Conservation (phyloP, 2,888 invertebrate genomes). For the Drosophila mercatorum region DNA sequence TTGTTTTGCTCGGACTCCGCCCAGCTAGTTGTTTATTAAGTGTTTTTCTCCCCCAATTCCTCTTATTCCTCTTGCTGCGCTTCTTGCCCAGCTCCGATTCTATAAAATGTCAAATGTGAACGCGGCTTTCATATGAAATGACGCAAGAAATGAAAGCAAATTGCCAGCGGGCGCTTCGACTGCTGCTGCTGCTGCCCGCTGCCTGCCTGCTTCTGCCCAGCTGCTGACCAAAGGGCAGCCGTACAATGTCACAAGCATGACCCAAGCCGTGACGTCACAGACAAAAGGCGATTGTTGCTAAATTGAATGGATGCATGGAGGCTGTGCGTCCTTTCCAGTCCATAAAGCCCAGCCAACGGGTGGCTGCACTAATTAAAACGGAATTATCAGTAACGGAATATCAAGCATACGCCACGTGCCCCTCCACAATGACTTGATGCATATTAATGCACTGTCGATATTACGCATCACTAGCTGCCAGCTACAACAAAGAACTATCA, state of each 20-base stretch:
- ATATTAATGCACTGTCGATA: slow-evolving; percentile 58
- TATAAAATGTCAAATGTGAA: slow-evolving; percentile 72
- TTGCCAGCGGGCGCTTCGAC: slow-evolving; percentile 31
- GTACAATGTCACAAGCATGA: slow-evolving; percentile 35
- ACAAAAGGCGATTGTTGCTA: slow-evolving; percentile 12
- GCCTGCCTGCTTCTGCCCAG: too few species aligned
- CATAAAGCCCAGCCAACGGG: slow-evolving; percentile 39
- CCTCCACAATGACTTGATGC: slow-evolving; percentile 18
- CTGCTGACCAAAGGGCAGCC: slow-evolving; percentile 61
- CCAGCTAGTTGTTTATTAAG: slow-evolving; percentile 46
- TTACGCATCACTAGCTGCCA: slow-evolving; percentile 51
- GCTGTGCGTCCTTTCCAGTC: slow-evolving; percentile 36
- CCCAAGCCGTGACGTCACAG: slow-evolving; percentile 59
- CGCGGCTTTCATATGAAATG: slow-evolving; percentile 65
- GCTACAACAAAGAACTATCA: slow-evolving; percentile 16
- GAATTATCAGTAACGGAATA: slow-evolving; percentile 29
- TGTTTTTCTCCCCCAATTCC: slow-evolving; percentile 12
- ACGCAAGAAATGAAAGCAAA: slow-evolving; percentile 67
- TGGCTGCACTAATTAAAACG: slow-evolving; percentile 54
- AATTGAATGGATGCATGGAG: slow-evolving; percentile 22
- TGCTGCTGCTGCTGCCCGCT: slow-evolving; percentile 11
- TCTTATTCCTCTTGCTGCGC: neutral
- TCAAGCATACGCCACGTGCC: slow-evolving; percentile 56
- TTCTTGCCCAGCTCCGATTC: slow-evolving; percentile 20
- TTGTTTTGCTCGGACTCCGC: slow-evolving; percentile 4